Evolutionary conservation across 2,888 invertebrate species (phyloP).

Genomic region (Didymodactylos carnosus): DNA sequence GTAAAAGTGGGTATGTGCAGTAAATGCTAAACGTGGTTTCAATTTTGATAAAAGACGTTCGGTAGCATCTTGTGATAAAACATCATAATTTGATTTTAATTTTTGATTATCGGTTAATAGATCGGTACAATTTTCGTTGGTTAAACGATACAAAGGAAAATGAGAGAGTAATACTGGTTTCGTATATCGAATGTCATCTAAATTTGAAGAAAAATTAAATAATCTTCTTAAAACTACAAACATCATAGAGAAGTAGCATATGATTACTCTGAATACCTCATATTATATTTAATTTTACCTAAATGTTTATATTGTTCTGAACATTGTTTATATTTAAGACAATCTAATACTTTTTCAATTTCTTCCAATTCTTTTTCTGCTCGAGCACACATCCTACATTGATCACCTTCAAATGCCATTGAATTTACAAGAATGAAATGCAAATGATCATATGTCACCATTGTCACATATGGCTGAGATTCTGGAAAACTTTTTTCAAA

Average conservation of each 20-base stretch:
- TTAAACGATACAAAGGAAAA: constrained; percentile 71
- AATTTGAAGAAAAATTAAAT: no score
- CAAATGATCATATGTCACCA: constrained; percentile 42
- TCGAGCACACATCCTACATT: constrained; percentile 63
- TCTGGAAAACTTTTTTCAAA: constrained; percentile 41
- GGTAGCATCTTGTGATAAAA: neutral
- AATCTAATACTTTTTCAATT: constrained; percentile 25
- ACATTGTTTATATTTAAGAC: constrained; percentile 17
- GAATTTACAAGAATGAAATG: constrained; percentile 80
- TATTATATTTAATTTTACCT: no score
- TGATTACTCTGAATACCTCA: no score
- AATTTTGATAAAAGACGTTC: constrained; percentile 32
- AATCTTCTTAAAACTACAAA: no score
- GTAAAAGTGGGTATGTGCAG: constrained; percentile 79
- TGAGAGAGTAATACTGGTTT: constrained; percentile 47
- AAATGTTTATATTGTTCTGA: neutral
- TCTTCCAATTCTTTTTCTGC: constrained; percentile 43
- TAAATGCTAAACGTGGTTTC: constrained; percentile 57
- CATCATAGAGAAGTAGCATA: no score
- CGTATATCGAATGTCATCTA: no score
- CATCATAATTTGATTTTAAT: no score
- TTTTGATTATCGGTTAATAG: no score
- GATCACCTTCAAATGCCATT: constrained; percentile 88
- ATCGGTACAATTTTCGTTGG: constrained; percentile 60
- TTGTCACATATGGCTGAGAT: neutral